Evolutionary conservation across 1,140 invertebrate species (phyloP).

Genomic region (Drosophila truncata): DNA sequence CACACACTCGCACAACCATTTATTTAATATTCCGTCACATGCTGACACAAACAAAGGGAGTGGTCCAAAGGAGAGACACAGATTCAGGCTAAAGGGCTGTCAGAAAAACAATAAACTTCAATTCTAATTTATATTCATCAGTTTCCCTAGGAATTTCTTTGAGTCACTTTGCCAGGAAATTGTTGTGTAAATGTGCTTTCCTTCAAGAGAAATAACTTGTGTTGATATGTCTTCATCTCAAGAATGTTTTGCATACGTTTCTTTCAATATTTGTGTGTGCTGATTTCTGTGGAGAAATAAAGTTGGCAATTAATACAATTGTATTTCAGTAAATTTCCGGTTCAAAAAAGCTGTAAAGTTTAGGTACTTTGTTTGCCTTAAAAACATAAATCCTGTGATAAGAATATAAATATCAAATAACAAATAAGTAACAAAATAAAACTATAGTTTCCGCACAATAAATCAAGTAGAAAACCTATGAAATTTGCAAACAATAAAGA

Average conservation of each 20-base stretch:
- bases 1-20: neutral
- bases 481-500: neutral
- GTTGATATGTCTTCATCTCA: neutral
- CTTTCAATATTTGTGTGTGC: neutral
- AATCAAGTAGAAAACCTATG: neutral
- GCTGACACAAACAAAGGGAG: neutral
- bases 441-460: neutral
- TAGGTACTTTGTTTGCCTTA: neutral
- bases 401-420: neutral
- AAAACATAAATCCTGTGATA: neutral
- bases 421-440: neutral
- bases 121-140: conserved; percentile 22
- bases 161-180: neutral
- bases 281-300: neutral
- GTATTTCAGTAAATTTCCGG: neutral
- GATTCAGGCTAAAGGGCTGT: neutral
- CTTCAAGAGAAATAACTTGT: conserved; percentile 1
- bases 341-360: neutral
- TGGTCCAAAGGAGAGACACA: neutral
- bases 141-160: conserved; percentile 8
- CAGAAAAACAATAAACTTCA: conserved; percentile 23
- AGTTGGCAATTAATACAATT: neutral
- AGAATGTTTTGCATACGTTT: conserved; percentile 1
- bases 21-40: conserved; percentile 4
- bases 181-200: neutral